These are phyloP conservation scores for Trissolcus brochymenae DNA, from an alignment of 2,888 invertebrate genomes.

Conservation along the genomic window DNA sequence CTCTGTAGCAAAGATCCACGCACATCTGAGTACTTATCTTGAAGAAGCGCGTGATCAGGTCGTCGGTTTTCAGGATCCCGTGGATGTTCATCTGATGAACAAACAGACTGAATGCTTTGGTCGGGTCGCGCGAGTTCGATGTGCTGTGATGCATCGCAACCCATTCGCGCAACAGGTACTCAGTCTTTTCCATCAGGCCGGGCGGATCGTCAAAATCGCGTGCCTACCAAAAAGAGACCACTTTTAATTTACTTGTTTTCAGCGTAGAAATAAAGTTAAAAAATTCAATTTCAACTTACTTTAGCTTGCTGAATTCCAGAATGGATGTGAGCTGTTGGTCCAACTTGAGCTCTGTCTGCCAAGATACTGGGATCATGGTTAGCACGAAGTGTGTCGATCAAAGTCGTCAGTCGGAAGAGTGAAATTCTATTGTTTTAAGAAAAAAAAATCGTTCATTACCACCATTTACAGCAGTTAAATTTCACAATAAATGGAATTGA, in stretches of 20 bases:
- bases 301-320: constrained; percentile 91
- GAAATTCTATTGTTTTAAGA: constrained; percentile 63
- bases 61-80: constrained; percentile 97
- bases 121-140: constrained; percentile 87
- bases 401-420: constrained; percentile 80
- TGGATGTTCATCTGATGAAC: constrained; percentile 98
- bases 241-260: constrained; percentile 19
- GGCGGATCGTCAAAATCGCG: constrained; percentile 95
- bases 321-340: constrained; percentile 93
- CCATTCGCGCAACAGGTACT: constrained; percentile 96
- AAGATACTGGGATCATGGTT: constrained; percentile 84
- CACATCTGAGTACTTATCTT: constrained; percentile 97
- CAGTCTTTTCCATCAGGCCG: constrained; percentile 95
- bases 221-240: constrained; percentile 77
- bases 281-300: constrained; percentile 77
- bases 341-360: constrained; percentile 86
- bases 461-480: background rate
- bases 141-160: constrained; percentile 91
- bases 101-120: constrained; percentile 94
- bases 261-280: background rate
- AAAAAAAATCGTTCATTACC: background rate
- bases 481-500: background rate
- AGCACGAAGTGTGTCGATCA: constrained; percentile 89
- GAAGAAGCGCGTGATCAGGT: constrained; percentile 97
- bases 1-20: constrained; percentile 94